Conservation (phyloP, 2,113 vertebrate species). For the Charina bottae region DNA sequence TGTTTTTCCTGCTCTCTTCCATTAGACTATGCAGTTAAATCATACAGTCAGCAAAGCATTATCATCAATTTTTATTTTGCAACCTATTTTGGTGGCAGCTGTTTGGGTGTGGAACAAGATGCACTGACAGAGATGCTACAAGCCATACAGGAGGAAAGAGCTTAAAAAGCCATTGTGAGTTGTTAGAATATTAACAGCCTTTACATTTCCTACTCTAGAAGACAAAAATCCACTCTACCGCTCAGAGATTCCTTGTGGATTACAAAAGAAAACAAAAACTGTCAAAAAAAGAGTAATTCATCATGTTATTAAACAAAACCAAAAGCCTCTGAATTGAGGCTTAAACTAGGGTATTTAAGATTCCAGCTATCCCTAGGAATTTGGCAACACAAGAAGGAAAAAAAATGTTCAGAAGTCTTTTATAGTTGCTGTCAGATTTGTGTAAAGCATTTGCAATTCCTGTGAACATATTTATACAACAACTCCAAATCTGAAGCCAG, state of each 20-base stretch:
- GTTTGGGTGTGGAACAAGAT: constrained; percentile 51
- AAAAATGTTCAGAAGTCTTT: constrained; percentile 83
- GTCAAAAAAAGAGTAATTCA: constrained; percentile 78
- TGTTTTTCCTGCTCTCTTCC: not conserved
- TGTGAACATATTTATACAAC: constrained; percentile 84
- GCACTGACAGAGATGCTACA: constrained; percentile 11
- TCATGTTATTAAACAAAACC: constrained; percentile 84
- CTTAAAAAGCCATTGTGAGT: constrained; percentile 64
- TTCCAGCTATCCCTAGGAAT: constrained; percentile 81
- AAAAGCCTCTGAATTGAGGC: constrained; percentile 79
- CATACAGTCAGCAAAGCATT: constrained; percentile 32
- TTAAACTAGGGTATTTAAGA: constrained; percentile 78
- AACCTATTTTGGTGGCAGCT: constrained; percentile 59
- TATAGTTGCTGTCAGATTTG: constrained; percentile 83
- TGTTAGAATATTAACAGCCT: constrained; percentile 59
- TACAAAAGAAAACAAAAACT: constrained; percentile 68
- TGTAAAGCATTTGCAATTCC: constrained; percentile 79
- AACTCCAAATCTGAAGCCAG: constrained; percentile 75
- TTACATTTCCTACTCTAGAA: constrained; percentile 67
- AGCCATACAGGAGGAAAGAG: constrained; percentile 54
- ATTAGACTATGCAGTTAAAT: constrained; percentile 11
- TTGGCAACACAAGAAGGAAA: constrained; percentile 71
- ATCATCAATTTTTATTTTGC: constrained; percentile 46
- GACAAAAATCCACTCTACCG: constrained; percentile 59
- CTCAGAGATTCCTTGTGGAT: constrained; percentile 73